These are phyloP conservation scores for Agonum fuliginosum DNA, from an alignment of 2,888 invertebrate species.

Conservation along the genomic window DNA sequence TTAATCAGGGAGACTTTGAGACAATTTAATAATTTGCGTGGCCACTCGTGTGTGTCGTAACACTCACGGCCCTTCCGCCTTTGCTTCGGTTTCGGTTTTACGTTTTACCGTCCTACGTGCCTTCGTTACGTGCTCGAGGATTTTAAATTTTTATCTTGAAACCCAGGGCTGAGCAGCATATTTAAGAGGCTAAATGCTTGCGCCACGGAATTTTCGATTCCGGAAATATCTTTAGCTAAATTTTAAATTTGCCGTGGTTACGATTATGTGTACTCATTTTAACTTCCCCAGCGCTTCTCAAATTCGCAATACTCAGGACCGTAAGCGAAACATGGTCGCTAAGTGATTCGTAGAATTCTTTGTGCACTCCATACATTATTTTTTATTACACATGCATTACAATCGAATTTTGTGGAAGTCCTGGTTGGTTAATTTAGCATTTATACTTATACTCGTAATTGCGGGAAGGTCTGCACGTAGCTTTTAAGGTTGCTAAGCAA, in stretches of 20 bases:
- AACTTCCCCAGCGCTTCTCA: conserved; percentile 15
- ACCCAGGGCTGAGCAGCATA: conserved; percentile 17
- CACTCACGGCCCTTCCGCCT: background rate
- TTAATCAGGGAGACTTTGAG: conserved; percentile 57
- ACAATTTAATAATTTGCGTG: conserved; percentile 59
- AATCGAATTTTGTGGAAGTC: too few species aligned
- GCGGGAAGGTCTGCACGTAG: too few species aligned
- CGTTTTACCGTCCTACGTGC: conserved; percentile 5
- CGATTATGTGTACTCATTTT: conserved; percentile 15
- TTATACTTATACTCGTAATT: too few species aligned
- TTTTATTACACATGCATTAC: too few species aligned
- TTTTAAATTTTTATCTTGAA: conserved; percentile 39
- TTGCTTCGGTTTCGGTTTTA: background rate
- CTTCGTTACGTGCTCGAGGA: conserved; percentile 17
- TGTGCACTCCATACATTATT: too few species aligned
- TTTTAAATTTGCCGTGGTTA: conserved; percentile 36
- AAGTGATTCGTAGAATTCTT: too few species aligned
- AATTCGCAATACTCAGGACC: background rate
- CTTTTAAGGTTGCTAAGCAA: too few species aligned
- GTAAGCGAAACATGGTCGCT: too few species aligned
- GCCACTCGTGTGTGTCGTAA: conserved; percentile 57
- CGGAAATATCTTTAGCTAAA: conserved; percentile 36
- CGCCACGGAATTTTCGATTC: conserved; percentile 35
- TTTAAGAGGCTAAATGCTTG: conserved; percentile 41
- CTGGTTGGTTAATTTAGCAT: too few species aligned